Conservation (phyloP, 2,888 invertebrate species). For the Zelleria hepariella region DNA sequence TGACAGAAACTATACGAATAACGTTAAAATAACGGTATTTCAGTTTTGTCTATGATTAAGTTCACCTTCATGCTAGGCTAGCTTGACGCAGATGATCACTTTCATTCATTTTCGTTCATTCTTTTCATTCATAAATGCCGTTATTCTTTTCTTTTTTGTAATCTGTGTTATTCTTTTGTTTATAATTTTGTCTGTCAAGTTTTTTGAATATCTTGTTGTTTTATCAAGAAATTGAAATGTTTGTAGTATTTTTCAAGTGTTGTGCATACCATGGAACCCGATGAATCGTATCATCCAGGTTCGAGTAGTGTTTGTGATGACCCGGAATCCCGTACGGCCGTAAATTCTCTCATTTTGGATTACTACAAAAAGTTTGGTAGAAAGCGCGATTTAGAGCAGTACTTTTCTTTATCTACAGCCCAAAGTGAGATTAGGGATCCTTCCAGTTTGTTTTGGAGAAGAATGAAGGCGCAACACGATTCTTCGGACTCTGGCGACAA, state of each 20-base stretch:
- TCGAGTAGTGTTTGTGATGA: slow-evolving; percentile 8
- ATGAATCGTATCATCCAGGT: slow-evolving; percentile 1
- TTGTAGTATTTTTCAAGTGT: background rate
- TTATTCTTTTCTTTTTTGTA: background rate
- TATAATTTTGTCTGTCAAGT: background rate
- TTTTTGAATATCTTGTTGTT: background rate
- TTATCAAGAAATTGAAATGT: background rate
- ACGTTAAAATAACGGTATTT: background rate
- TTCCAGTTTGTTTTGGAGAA: slow-evolving; percentile 53
- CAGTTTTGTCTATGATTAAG: background rate
- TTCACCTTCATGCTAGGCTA: no score
- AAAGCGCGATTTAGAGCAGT: slow-evolving; percentile 77
- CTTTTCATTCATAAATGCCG: background rate
- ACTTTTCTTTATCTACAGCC: slow-evolving; percentile 70
- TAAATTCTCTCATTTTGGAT: slow-evolving; percentile 68
- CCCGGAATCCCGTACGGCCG: slow-evolving; percentile 30
- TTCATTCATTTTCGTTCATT: no score
- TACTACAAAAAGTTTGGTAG: slow-evolving; percentile 79
- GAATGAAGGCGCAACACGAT: slow-evolving; percentile 54
- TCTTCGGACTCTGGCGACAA: slow-evolving; percentile 55
- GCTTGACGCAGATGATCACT: background rate
- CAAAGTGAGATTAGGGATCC: slow-evolving; percentile 54
- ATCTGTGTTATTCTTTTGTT: slow-evolving; percentile 5
- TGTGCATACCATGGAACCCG: slow-evolving; percentile 11
- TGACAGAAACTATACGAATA: no score